Evolutionary conservation across 2,797 vertebrate species (phyloP).

Genomic region (Catostomus latipinnis): DNA sequence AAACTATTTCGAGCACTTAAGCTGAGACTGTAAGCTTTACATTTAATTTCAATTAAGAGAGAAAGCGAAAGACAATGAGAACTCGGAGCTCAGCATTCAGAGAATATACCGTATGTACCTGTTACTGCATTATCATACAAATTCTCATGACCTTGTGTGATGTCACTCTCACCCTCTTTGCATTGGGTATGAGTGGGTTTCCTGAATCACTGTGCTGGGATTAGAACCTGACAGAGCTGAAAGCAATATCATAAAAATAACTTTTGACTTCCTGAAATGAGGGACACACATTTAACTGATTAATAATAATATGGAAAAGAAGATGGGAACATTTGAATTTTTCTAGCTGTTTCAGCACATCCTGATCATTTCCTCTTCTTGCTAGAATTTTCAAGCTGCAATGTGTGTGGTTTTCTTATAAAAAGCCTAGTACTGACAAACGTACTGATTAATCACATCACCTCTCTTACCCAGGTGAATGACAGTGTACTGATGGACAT

Average conservation of each 20-base stretch:
- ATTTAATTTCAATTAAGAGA: too few relatives aligned
- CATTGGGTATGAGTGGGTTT: conserved; percentile 25
- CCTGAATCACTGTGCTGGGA: neutral
- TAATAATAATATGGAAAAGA: too few relatives aligned
- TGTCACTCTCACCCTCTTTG: neutral
- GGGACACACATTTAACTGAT: neutral
- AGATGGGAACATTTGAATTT: neutral
- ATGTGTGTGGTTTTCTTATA: conserved; percentile 12
- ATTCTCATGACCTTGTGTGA: conserved; percentile 2
- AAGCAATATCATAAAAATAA: conserved; percentile 11
- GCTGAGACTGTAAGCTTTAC: too few relatives aligned
- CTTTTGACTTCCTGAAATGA: neutral
- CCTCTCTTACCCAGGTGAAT: conserved; percentile 73
- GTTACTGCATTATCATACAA: conserved; percentile 1
- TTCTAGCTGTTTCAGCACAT: neutral
- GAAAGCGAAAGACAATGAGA: neutral
- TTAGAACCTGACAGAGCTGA: conserved; percentile 12
- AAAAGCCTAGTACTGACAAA: neutral
- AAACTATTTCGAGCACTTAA: too few relatives aligned
- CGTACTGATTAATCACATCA: conserved; percentile 11
- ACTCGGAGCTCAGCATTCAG: neutral
- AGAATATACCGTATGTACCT: neutral
- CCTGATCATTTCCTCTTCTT: neutral
- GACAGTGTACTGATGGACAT: conserved; percentile 73
- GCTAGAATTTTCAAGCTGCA: neutral